Percentiles rank a stretch among this genome's conserved stretches.
These are phyloP conservation scores for Spinibarbus caldwelli DNA, from an alignment of 2,797 vertebrate genomes.

Conservation along the genomic window DNA sequence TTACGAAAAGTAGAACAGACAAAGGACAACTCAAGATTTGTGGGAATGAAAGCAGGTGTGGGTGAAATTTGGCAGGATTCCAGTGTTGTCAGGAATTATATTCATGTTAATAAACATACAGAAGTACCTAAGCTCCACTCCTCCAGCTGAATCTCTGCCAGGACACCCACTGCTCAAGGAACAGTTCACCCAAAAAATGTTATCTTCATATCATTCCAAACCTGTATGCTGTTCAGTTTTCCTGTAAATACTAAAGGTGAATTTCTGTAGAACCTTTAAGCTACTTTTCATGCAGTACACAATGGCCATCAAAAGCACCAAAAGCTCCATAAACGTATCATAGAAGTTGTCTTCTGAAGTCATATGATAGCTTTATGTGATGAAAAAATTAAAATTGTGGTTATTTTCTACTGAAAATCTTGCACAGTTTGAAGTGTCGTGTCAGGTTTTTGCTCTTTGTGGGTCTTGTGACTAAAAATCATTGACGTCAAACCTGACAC, in stretches of 20 bases:
- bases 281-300: not conserved
- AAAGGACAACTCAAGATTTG: conserved; percentile 25
- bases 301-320: not conserved
- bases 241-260: not conserved
- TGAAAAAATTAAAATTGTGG: not conserved
- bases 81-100: not conserved
- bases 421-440: not conserved
- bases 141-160: conserved; percentile 4
- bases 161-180: conserved; percentile 11
- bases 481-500: not conserved
- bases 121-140: conserved; percentile 30
- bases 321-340: not conserved
- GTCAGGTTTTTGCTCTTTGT: not conserved
- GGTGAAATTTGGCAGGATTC: conserved; percentile 38
- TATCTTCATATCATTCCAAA: not conserved
- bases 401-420: not conserved
- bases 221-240: not conserved
- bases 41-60: conserved; percentile 41
- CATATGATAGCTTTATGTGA: not conserved
- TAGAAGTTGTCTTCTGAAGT: not conserved
- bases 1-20: conserved; percentile 30
- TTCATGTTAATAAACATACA: conserved; percentile 29
- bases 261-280: too few relatives aligned
- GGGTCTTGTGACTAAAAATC: not conserved
- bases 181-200: not conserved